These are phyloP conservation scores for Plebejus argus DNA, from an alignment of 2,888 invertebrate species.

Conservation along the genomic window DNA sequence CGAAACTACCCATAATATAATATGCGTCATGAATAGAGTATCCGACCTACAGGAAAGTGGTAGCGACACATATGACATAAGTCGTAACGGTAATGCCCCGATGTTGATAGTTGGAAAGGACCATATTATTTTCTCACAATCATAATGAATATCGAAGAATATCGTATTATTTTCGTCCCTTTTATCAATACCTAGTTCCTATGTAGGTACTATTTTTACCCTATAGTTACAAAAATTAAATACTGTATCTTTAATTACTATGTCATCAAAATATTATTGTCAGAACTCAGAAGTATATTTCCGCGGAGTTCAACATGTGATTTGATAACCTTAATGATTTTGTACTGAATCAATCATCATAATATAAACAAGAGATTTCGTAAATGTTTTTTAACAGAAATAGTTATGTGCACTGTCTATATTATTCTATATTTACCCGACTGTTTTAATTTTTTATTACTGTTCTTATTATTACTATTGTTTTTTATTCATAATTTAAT, in stretches of 20 bases:
- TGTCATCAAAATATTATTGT: neutral
- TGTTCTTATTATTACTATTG: neutral
- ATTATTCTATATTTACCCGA: no score
- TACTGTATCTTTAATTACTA: neutral
- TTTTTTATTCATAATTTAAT: neutral
- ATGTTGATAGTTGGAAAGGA: neutral
- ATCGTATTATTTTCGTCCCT: no score
- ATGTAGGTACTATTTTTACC: neutral
- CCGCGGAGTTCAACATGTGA: neutral
- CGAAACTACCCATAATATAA: no score
- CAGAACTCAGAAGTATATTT: neutral
- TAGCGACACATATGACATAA: neutral
- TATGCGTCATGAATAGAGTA: neutral
- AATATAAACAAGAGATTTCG: neutral
- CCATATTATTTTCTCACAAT: no score
- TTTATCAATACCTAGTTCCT: no score
- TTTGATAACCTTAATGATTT: conserved; percentile 6
- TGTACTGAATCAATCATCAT: neutral
- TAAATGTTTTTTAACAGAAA: neutral
- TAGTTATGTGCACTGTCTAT: neutral
- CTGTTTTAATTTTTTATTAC: no score
- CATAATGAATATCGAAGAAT: no score
- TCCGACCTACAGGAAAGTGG: neutral
- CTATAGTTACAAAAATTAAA: neutral
- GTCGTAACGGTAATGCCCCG: neutral